Evolutionary conservation across 2,113 vertebrate species (phyloP).

Genomic region (Gopherus evgoodei): DNA sequence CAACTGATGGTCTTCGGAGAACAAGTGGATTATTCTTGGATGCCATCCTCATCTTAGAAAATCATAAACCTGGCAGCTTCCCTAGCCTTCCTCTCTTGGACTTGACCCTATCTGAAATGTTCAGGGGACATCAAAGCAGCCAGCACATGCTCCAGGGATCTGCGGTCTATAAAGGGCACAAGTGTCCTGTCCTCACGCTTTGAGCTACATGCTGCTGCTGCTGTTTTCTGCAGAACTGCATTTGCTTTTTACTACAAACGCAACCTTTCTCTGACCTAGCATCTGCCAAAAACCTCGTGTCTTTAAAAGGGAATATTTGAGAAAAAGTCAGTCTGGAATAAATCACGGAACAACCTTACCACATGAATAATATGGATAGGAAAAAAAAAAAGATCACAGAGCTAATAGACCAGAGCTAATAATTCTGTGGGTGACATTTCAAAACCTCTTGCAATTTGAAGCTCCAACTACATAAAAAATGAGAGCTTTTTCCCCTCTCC

Average conservation of each 20-base stretch:
- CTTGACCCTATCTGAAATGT: neutral
- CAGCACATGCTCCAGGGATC: neutral
- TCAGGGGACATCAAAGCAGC: slow-evolving; percentile 13
- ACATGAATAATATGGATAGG: neutral
- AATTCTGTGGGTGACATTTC: neutral
- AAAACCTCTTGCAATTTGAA: neutral
- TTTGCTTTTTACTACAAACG: neutral
- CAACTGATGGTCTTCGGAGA: neutral
- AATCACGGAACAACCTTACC: neutral
- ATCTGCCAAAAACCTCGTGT: neutral
- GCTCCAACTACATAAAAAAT: neutral
- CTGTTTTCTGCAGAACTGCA: neutral
- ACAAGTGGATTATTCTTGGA: slow-evolving; percentile 35
- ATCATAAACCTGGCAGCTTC: slow-evolving; percentile 47
- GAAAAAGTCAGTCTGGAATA: neutral
- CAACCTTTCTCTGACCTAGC: neutral
- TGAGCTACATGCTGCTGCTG: neutral
- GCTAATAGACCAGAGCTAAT: neutral
- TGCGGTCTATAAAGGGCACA: neutral
- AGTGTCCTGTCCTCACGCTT: neutral
- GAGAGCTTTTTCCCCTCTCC: neutral
- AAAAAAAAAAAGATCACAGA: too few relatives aligned
- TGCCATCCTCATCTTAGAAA: slow-evolving; percentile 43
- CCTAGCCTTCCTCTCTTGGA: neutral
- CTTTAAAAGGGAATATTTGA: slow-evolving; percentile 15